Evolutionary conservation across 2,888 invertebrate species (phyloP), one percentile per base, ranked within the genome.

Genomic region (Lingula anatina): DNA sequence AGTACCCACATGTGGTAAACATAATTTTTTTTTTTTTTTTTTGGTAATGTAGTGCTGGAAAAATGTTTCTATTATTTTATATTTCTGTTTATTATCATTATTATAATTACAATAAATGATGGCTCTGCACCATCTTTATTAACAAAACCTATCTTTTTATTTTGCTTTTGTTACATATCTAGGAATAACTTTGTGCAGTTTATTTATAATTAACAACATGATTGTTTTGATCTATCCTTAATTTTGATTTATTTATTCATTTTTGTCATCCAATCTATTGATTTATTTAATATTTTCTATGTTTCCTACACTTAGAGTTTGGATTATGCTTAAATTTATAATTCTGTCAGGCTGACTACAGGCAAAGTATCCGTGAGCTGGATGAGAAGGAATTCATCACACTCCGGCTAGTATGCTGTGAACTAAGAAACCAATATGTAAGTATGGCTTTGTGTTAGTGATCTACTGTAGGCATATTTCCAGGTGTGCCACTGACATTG

Each of bases 341-440:
- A n/a, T n/a, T n/a, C n/a, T n/a, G n/a, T n/a, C 51, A 75, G 76
- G 70, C 70, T 40, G 97, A 99, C 76, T 97, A 96, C 75, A 83
- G 96, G 66, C 83, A 90, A 75, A 90, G 95, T 24, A 90, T 99
- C 5, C 82, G 83, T 25, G 97, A 97, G 78, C 79, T 96, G 70
- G 97, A 99, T 72, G 96, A 99, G 76, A 99, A 96, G 77, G 92
- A 97, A 76, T 96, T 91, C 75, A 82, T 97, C 50, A 92, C 92
- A 56, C 80, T 97, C 59, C 89, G 95, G 85, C 81, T 97, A 64
- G 90, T 95, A 39, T 87, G 95, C 81, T 89, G 90, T 61, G 97
- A 97, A 80, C 88, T 97, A 54, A 87, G 97, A 68, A 99, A 99
- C 80, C 90, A 96, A 71, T 99, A 99, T 79, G 80, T 80, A 66